Base-by-base conservation (phyloP, 37 sponge, comb jelly and placozoan genomes). In the Ianthella basta region DNA sequence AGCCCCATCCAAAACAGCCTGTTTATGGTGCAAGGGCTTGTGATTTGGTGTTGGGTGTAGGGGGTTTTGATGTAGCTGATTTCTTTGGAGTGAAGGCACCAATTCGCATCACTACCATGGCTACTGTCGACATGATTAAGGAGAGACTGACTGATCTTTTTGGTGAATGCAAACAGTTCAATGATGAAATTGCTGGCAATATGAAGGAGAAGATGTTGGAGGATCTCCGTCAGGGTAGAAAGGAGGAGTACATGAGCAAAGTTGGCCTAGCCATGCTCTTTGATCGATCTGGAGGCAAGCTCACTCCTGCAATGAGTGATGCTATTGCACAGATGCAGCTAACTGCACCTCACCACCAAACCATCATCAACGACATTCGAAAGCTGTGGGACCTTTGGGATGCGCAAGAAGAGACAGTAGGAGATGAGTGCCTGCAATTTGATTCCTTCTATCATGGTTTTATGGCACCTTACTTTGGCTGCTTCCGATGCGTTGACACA, bases 391-490 rank as follows among this genome's bases (percentile, higher is more conserved):
- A 95, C 72, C 15, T 25, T 0, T 95, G 92, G 92, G 93, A 96
- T 84, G 12, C 29, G 0, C 40, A 53, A 15, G 91, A 90, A 0
- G 81, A 85, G 55, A 75, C 37, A 10, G n/a, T n/a, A n/a, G 65
- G 74, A 8, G 93, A 96, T 67, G 82, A 85, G 35, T 69, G 86
- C 53, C 55, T 95, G 24, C 61, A 86, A 44, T 95, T 92, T 73
- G 89, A 92, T 80, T 79, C 83, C 56, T 95, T 95, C 91, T 95
- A 95, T 80, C 63, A 87, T 53, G 92, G 88, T 13, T 95, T 95
- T 84, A 91, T 95, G 95, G 86, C 88, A 39, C 91, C 95, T 25
- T 94, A 94, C 88, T 89, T 94, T 84, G 95, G 95, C 55, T 94
- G 95, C 89, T 95, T 88, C 85, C 66, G 89, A 16, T 95, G 96